phyloP scores from a whole-genome alignment of 2,797 vertebrate genomes.

The Poecilia gillii region DNA sequence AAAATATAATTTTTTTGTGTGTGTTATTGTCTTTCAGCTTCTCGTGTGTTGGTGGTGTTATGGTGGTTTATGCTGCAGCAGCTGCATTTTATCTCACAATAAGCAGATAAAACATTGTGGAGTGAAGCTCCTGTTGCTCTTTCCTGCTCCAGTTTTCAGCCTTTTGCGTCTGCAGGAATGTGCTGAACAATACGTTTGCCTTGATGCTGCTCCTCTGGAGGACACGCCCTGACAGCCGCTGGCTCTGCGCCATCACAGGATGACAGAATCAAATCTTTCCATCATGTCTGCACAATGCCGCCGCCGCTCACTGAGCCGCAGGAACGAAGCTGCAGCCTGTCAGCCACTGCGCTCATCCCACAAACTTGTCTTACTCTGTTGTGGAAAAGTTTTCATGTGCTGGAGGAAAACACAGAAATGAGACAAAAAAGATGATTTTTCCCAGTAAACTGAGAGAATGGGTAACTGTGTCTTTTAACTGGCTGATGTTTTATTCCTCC shows the following conservation, averaged over 20 bases:
- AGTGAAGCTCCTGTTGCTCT: not conserved
- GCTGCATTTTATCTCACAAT: not conserved
- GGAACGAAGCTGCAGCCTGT: not conserved
- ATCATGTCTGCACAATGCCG: not conserved
- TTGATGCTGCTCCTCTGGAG: not conserved
- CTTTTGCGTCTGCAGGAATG: not conserved
- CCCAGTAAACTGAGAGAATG: not conserved
- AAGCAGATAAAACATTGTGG: not conserved
- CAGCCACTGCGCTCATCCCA: not conserved
- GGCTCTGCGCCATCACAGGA: not conserved
- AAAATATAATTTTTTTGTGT: not conserved
- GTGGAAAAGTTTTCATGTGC: not conserved
- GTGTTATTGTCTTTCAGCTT: not conserved
- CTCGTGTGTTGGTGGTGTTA: not conserved
- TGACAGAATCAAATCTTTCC: not conserved
- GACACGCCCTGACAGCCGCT: not conserved
- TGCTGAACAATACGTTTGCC: not conserved
- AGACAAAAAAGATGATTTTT: not conserved
- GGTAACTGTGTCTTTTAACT: not conserved
- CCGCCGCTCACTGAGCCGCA: not conserved
- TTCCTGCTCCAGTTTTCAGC: not conserved
- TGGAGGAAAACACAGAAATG: not conserved
- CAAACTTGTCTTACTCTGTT: not conserved
- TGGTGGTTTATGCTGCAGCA: conserved; percentile 23
- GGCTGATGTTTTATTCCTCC: not conserved